Evolutionary conservation across 1,140 invertebrate species (phyloP).

Genomic region (Drosophila kikkawai): DNA sequence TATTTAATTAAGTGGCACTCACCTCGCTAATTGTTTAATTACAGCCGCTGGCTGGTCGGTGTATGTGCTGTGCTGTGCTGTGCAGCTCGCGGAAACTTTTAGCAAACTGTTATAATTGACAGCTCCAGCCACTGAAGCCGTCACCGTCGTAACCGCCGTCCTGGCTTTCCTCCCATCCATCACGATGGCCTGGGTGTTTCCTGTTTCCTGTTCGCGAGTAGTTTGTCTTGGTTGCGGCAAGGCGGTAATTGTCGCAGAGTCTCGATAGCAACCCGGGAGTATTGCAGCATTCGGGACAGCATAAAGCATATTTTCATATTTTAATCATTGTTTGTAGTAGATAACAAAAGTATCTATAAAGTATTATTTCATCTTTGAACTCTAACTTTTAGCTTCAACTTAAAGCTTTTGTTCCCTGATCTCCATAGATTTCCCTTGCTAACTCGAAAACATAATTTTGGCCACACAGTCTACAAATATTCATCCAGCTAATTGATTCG

Average conservation of each 20-base stretch:
- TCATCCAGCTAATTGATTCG: conserved; percentile 26
- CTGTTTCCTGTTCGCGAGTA: conserved; percentile 38
- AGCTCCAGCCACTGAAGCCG: conserved; percentile 49
- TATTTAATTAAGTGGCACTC: conserved; percentile 80
- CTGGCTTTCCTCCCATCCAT: conserved; percentile 29
- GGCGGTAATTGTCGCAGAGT: conserved; percentile 41
- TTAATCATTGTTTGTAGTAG: neutral
- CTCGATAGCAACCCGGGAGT: neutral
- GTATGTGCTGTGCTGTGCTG: conserved; percentile 4
- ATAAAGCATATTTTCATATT: no score
- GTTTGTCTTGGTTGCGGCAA: conserved; percentile 47
- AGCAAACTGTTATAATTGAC: conserved; percentile 74
- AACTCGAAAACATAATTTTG: neutral
- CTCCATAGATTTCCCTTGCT: neutral
- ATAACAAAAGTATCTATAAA: no score
- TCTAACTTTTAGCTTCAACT: no score
- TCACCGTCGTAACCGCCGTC: conserved; percentile 23
- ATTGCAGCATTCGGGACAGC: no score
- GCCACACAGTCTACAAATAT: neutral
- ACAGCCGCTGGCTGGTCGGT: conserved; percentile 36
- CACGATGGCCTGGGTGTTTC: conserved; percentile 39
- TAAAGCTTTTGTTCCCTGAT: neutral
- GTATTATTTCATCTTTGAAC: neutral
- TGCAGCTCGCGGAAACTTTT: conserved; percentile 47
- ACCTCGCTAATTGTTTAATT: conserved; percentile 78